phyloP scores from a whole-genome alignment of 2,797 vertebrate species.

The Muraenolepis orangiensis region DNA sequence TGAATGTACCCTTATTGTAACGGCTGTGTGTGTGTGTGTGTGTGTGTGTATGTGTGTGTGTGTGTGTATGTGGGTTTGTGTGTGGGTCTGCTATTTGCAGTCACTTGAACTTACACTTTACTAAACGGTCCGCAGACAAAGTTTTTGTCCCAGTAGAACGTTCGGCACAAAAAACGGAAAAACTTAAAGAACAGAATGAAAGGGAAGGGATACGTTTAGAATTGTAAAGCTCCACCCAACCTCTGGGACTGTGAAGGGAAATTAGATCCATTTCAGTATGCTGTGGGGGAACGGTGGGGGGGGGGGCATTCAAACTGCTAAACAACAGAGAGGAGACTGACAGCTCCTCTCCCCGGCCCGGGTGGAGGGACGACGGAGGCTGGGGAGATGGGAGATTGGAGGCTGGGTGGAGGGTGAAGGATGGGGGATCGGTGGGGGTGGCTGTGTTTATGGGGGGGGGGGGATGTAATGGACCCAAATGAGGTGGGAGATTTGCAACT shows the following conservation, averaged over 20 bases:
- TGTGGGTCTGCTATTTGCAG: background rate
- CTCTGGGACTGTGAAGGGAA: background rate
- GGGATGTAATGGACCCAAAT: slow-evolving; percentile 51
- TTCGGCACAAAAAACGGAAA: background rate
- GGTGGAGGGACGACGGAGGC: background rate
- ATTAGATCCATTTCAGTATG: background rate
- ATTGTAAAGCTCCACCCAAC: background rate
- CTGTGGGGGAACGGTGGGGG: no score
- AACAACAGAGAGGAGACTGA: slow-evolving; percentile 53
- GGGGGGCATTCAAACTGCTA: slow-evolving; percentile 49
- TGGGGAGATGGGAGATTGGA: slow-evolving; percentile 31
- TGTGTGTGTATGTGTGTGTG: background rate
- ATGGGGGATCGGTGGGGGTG: no score
- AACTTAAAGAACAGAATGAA: background rate
- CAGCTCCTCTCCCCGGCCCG: slow-evolving; percentile 48
- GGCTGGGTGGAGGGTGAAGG: slow-evolving; percentile 28
- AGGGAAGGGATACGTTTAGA: background rate
- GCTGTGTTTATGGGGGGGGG: background rate
- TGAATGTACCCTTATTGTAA: no score
- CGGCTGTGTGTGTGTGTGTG: background rate
- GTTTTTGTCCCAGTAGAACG: background rate
- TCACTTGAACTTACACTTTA: no score
- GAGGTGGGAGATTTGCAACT: slow-evolving; percentile 65
- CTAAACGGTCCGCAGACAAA: background rate
- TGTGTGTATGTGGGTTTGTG: no score